Evolutionary conservation across 2,113 vertebrate species (phyloP).

Genomic region (Balaeniceps rex): DNA sequence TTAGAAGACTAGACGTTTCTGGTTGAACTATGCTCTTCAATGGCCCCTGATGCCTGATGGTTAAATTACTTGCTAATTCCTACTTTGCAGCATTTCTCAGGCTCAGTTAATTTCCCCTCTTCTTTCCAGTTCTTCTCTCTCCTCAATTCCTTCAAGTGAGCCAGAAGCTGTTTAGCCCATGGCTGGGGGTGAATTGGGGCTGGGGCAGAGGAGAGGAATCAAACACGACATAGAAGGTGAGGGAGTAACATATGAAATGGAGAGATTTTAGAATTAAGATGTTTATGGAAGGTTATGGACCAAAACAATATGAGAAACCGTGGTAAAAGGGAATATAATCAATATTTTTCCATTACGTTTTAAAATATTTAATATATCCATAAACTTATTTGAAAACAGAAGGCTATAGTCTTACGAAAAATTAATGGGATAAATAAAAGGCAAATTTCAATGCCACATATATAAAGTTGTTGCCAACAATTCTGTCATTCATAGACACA

Average conservation of each 20-base stretch:
- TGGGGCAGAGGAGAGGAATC: fast-evolving
- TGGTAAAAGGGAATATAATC: neutral
- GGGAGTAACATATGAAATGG: neutral
- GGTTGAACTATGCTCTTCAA: neutral
- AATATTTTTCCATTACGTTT: neutral
- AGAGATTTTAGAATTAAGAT: neutral
- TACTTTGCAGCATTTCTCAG: neutral
- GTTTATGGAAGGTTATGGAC: neutral
- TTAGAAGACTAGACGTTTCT: neutral
- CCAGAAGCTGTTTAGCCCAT: neutral
- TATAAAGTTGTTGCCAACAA: neutral
- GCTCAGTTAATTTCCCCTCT: neutral
- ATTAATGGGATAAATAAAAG: neutral
- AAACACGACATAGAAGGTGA: neutral
- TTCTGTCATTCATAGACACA: neutral
- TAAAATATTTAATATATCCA: neutral
- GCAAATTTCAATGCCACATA: neutral
- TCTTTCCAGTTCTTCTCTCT: neutral
- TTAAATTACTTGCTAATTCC: neutral
- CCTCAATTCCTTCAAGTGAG: neutral
- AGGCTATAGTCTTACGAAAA: neutral
- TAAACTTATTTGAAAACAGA: neutral
- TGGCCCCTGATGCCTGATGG: neutral
- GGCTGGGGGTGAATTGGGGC: neutral
- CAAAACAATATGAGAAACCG: neutral